phyloP scores from a whole-genome alignment of 2,888 invertebrate genomes.

The Dromius quadrimaculatus region DNA sequence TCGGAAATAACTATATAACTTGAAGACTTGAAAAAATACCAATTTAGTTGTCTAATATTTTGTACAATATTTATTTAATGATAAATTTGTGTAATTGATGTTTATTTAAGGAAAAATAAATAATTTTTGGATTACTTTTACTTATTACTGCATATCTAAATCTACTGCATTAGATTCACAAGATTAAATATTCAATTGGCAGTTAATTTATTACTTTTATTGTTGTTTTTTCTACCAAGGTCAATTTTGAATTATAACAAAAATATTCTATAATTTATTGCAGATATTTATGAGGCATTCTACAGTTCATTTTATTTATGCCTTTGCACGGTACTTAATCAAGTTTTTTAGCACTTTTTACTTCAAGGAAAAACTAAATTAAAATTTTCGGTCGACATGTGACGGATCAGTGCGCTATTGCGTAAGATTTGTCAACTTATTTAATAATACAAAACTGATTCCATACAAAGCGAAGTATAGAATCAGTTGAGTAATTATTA shows the following conservation, averaged over 20 bases:
- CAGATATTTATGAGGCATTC: no score
- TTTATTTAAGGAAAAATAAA: constrained; percentile 17
- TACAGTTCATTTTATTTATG: no score
- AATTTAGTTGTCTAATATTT: constrained; percentile 5
- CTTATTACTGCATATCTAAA: no score
- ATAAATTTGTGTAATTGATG: constrained; percentile 25
- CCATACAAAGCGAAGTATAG: background rate
- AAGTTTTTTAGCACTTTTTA: no score
- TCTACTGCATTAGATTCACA: no score
- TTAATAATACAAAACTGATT: background rate
- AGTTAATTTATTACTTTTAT: no score
- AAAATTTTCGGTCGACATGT: background rate
- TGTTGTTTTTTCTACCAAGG: no score
- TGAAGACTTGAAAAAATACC: constrained; percentile 6
- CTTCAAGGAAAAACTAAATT: background rate
- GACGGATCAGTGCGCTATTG: background rate
- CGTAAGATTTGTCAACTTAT: background rate
- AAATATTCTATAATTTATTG: no score
- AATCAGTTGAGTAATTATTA: background rate
- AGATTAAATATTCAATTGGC: background rate
- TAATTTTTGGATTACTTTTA: constrained; percentile 19
- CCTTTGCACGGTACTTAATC: no score
- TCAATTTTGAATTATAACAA: no score
- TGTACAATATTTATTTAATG: constrained; percentile 16
- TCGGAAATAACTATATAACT: background rate